Percentiles rank a stretch among this genome's conserved stretches.
These are phyloP conservation scores for Istiophorus platypterus DNA, from an alignment of 2,113 vertebrate species.

Conservation along the genomic window DNA sequence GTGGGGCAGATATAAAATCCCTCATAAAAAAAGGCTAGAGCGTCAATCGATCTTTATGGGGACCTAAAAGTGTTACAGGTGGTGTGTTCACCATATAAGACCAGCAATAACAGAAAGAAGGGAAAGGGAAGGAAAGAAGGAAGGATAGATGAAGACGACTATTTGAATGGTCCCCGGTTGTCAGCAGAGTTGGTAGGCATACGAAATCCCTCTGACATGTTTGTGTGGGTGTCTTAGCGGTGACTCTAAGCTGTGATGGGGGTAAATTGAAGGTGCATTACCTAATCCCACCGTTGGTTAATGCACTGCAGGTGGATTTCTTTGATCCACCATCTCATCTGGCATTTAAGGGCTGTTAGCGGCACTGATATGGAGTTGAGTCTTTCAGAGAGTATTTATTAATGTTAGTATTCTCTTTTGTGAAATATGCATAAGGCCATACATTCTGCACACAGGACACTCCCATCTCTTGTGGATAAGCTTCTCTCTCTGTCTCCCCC, in stretches of 20 bases:
- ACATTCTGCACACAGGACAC: constrained; percentile 45
- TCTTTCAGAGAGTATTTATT: constrained; percentile 48
- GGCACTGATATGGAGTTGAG: background rate
- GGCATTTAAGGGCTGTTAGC: constrained; percentile 61
- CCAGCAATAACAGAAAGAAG: background rate
- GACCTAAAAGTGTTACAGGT: background rate
- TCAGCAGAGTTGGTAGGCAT: constrained; percentile 41
- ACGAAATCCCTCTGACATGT: constrained; percentile 71
- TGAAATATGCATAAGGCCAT: constrained; percentile 72
- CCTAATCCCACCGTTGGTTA: constrained; percentile 57
- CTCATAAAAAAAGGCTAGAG: background rate
- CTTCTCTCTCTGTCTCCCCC: background rate
- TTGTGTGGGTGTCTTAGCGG: constrained; percentile 54
- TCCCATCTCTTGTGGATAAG: constrained; percentile 45
- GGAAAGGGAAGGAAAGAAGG: background rate
- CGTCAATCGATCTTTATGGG: background rate
- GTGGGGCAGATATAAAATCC: background rate
- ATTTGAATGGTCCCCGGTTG: constrained; percentile 17
- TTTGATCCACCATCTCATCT: constrained; percentile 71
- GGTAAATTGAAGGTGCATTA: constrained; percentile 48
- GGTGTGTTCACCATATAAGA: background rate
- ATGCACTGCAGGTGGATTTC: constrained; percentile 64
- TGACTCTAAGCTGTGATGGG: constrained; percentile 67
- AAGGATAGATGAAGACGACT: background rate
- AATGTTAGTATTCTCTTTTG: constrained; percentile 52